Evolutionary conservation across 1,140 invertebrate species (phyloP).

Genomic region (Tetramorium simillimum): DNA sequence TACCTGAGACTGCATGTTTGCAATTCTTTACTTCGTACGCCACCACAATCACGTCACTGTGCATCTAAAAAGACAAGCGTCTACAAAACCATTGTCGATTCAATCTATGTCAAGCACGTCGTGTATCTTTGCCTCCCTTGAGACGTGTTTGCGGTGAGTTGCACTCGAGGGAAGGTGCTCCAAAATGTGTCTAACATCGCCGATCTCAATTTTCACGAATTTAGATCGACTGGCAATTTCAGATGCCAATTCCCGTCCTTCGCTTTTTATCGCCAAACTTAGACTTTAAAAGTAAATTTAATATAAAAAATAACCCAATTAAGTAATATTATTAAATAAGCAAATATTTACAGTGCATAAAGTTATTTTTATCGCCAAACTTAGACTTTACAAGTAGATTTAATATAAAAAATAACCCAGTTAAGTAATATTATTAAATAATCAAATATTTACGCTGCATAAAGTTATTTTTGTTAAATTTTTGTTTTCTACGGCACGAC

Average conservation of each 20-base stretch:
- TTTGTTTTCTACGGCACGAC: neutral
- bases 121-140: conserved; percentile 39
- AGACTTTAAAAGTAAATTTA: neutral
- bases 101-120: conserved; percentile 54
- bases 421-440: neutral
- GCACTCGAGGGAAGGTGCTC: neutral
- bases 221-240: conserved; percentile 26
- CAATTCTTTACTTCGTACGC: neutral
- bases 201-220: conserved; percentile 49
- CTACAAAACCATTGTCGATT: conserved; percentile 52
- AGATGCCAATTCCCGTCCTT: neutral
- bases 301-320: neutral
- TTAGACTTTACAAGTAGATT: neutral
- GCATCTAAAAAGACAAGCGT: conserved; percentile 45
- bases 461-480: neutral
- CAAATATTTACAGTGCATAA: neutral
- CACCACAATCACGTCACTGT: conserved; percentile 1
- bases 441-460: neutral
- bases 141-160: conserved; percentile 47
- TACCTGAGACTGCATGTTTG: neutral
- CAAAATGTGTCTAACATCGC: conserved; percentile 39
- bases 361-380: neutral
- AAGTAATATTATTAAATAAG: neutral
- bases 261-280: neutral
- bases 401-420: neutral